Conservation (phyloP, 1,140 invertebrate genomes). For the Lamellibrachia luymesi region DNA sequence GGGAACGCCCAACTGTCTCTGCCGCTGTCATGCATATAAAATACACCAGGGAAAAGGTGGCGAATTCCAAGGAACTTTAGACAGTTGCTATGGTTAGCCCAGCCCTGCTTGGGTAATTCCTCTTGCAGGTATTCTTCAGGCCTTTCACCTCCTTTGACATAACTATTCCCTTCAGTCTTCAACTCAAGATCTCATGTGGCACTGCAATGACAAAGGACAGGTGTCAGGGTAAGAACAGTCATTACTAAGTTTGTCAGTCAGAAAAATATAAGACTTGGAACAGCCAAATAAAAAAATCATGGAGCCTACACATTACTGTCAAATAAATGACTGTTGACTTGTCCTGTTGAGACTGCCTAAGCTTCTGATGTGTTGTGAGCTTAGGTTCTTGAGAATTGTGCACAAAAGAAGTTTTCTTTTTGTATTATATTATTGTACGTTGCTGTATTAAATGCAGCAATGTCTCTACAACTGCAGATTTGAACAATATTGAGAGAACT, state of each 20-base stretch:
- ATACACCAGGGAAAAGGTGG: neutral
- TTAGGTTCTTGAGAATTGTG: too few species aligned
- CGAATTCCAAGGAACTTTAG: neutral
- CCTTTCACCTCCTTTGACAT: neutral
- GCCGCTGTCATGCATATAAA: neutral
- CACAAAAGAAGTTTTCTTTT: too few species aligned
- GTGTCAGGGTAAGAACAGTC: neutral
- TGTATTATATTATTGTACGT: too few species aligned
- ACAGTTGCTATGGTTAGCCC: neutral
- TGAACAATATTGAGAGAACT: neutral
- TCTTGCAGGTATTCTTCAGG: neutral
- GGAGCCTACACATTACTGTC: neutral
- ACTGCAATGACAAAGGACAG: neutral
- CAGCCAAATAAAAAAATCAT: neutral
- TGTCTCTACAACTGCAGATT: neutral
- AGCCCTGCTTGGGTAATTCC: neutral
- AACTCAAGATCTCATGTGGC: neutral
- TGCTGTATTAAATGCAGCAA: neutral
- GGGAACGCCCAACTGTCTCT: neutral
- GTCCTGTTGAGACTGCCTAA: too few species aligned
- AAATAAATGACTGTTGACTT: neutral
- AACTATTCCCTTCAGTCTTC: neutral
- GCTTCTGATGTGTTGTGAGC: too few species aligned
- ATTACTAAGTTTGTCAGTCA: neutral
- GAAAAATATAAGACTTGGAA: neutral